Evolutionary conservation across 1,140 invertebrate species (phyloP).

Genomic region (Manduca sexta): DNA sequence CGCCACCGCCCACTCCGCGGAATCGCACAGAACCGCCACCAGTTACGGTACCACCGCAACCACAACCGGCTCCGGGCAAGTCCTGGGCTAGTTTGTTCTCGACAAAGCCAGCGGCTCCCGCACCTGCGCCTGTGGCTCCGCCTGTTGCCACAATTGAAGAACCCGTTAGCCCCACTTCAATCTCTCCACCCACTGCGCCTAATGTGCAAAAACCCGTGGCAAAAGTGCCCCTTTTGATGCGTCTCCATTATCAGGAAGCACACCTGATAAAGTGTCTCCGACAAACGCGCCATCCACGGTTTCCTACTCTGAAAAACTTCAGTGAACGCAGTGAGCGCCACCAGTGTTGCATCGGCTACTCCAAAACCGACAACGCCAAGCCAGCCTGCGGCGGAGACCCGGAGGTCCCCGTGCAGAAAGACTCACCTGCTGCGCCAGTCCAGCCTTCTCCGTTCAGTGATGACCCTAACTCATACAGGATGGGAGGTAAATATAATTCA

Average conservation of each 20-base stretch:
- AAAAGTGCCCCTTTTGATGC: constrained; percentile 74
- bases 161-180: constrained; percentile 44
- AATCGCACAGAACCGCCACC: constrained; percentile 51
- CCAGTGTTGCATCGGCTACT: constrained; percentile 24
- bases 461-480: constrained; percentile 77
- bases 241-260: constrained; percentile 48
- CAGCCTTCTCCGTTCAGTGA: constrained; percentile 61
- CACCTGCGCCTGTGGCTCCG: constrained; percentile 20
- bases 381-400: constrained; percentile 36
- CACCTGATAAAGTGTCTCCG: constrained; percentile 34
- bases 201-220: constrained; percentile 73
- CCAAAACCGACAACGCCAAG: constrained; percentile 40
- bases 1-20: constrained; percentile 63
- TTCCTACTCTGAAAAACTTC: constrained; percentile 69
- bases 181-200: constrained; percentile 29
- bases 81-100: constrained; percentile 71
- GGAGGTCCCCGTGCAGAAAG: constrained; percentile 50
- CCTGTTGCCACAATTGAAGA: constrained; percentile 31
- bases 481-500: constrained; percentile 74
- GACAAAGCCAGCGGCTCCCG: constrained; percentile 33
- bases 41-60: constrained; percentile 39
- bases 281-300: constrained; percentile 28
- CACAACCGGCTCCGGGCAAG: constrained; percentile 54
- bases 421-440: constrained; percentile 38
- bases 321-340: constrained; percentile 51